Evolutionary conservation across 2,888 invertebrate genomes (phyloP).

Genomic region (Uropetala carovei): DNA sequence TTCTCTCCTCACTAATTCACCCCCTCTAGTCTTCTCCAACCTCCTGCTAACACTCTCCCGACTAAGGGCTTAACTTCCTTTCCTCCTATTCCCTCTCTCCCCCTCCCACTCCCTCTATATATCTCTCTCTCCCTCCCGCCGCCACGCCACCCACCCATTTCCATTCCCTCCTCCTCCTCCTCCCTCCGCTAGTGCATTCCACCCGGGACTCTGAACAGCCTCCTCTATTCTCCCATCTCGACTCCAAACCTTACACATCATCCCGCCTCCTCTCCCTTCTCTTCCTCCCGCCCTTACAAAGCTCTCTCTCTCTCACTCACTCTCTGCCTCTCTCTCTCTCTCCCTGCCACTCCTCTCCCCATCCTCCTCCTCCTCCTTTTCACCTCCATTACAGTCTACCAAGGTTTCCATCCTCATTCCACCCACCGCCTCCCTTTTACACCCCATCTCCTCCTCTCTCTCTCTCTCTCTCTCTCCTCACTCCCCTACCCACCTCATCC

Average conservation of each 20-base stretch:
- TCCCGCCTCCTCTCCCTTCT: background rate
- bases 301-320: background rate
- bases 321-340: background rate
- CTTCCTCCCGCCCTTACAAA: background rate
- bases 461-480: background rate
- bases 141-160: too few relatives aligned
- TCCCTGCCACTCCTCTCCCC: background rate
- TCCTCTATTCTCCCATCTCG: constrained; percentile 6
- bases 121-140: too few relatives aligned
- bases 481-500: background rate
- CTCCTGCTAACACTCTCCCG: too few relatives aligned
- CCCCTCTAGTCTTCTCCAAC: too few relatives aligned
- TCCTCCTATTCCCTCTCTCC: too few relatives aligned
- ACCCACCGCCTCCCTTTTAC: background rate
- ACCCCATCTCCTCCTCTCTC: background rate
- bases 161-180: too few relatives aligned
- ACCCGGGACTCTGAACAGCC: too few relatives aligned
- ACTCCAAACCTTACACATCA: background rate
- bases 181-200: too few relatives aligned
- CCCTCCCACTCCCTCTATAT: too few relatives aligned
- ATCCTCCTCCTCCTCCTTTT: background rate
- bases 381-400: background rate
- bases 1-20: too few relatives aligned
- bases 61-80: too few relatives aligned
- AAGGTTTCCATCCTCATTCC: too few relatives aligned